Evolutionary conservation across 2,888 invertebrate species (phyloP).

Genomic region (Drosophila formosana): DNA sequence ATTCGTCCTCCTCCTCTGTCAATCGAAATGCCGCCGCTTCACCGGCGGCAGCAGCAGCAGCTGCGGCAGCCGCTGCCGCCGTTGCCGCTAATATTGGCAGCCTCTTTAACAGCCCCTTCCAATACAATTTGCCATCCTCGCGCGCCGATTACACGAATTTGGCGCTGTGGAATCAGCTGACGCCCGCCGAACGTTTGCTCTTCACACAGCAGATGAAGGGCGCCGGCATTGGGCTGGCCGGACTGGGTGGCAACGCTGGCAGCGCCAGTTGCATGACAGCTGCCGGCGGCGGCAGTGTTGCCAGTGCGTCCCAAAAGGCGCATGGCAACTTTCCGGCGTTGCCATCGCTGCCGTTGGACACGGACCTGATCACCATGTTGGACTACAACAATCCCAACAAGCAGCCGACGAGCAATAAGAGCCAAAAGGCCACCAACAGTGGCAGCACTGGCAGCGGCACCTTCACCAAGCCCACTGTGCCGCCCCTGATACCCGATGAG

Average conservation of each 20-base stretch:
- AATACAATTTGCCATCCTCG: slow-evolving; percentile 78
- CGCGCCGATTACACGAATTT: slow-evolving; percentile 81
- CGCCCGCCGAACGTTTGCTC: slow-evolving; percentile 74
- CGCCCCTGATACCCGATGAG: slow-evolving; percentile 60
- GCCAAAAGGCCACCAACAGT: slow-evolving; percentile 8
- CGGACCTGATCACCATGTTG: slow-evolving; percentile 81
- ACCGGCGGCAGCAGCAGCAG: slow-evolving; percentile 31
- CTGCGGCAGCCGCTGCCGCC: slow-evolving; percentile 60
- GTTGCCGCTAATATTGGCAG: slow-evolving; percentile 67
- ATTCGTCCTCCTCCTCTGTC: slow-evolving; percentile 27
- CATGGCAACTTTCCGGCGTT: slow-evolving; percentile 67
- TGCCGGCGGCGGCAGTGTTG: slow-evolving; percentile 14
- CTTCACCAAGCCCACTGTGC: slow-evolving; percentile 69
- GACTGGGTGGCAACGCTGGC: slow-evolving; percentile 7
- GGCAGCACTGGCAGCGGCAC: slow-evolving; percentile 50
- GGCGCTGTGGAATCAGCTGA: slow-evolving; percentile 83
- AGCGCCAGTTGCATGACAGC: slow-evolving; percentile 6
- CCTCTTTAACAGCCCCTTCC: slow-evolving; percentile 63
- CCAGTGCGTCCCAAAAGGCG: slow-evolving; percentile 26
- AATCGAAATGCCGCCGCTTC: slow-evolving; percentile 9
- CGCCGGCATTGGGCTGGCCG: slow-evolving; percentile 17
- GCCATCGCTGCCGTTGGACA: slow-evolving; percentile 79
- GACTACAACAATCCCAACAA: slow-evolving; percentile 81
- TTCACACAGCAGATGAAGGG: slow-evolving; percentile 81
- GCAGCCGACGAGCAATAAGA: slow-evolving; percentile 19